A percentile compares a stretch with the other conserved stretches of the same genome.
Conservation (phyloP, 2,113 vertebrate species). For the Prunella fulvescens region DNA sequence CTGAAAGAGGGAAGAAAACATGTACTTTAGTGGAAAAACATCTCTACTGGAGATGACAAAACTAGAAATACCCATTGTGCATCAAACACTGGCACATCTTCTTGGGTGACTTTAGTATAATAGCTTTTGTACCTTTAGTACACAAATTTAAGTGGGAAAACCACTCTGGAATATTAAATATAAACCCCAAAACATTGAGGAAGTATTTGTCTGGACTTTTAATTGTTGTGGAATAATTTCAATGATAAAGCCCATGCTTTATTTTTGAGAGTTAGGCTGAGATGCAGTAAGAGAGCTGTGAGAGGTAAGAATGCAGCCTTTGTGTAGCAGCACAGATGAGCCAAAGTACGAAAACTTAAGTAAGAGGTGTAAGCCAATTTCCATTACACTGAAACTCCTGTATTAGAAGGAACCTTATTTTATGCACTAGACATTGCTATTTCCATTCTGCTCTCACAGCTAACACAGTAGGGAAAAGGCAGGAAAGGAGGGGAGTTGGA, state of each 20-base stretch:
- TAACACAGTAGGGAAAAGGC: neutral
- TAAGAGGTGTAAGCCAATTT: neutral
- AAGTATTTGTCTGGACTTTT: neutral
- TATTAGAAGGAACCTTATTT: neutral
- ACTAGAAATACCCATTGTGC: neutral
- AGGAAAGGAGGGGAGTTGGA: neutral
- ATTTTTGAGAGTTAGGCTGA: neutral
- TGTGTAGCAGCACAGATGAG: neutral
- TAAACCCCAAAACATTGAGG: accelerated
- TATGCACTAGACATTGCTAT: neutral
- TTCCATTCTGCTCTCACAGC: neutral
- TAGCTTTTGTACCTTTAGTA: neutral
- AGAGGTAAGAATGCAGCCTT: neutral
- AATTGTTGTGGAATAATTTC: neutral
- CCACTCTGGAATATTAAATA: neutral
- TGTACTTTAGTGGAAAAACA: neutral
- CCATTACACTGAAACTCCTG: neutral
- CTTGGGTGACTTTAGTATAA: neutral
- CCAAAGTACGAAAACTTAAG: neutral
- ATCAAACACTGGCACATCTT: neutral
- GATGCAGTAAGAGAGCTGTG: neutral
- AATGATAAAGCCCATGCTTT: neutral
- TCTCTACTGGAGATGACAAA: neutral
- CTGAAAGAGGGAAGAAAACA: neutral
- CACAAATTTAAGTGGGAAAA: neutral